Evolutionary conservation across 2,888 invertebrate genomes (phyloP), one percentile per base, ranked within the genome.

Genomic region (Microctonus aethiopoides): DNA sequence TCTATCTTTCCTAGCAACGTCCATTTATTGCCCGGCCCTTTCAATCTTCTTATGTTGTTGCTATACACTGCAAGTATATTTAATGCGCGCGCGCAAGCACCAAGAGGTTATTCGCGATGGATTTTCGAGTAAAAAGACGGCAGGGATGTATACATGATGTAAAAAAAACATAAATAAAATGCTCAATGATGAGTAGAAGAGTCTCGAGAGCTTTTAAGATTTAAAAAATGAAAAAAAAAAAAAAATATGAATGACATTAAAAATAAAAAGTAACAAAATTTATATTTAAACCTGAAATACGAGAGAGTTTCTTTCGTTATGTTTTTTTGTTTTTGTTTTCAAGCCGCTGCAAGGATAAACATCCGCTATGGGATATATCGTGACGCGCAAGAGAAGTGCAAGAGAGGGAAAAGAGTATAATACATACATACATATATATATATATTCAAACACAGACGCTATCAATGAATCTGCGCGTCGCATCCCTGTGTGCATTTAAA

Each of bases 21-120:
- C 62, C 68, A 63, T 63, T 62, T 68, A 68, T 63, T 68, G 62
- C 68, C 39, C 41, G 56, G 51, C 62, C 61, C 61, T 63, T 62
- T 68, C 52, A 68, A 36, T 54, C 51, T 63, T 63, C 32, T 52
- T 29, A 34, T 46, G 52, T 32, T 62, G 16, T 29, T 13, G 9
- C 22, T 36, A 34, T 54, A 36, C 26, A 54, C 39, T 34, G 34
- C 34, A 46, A 46, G 16, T 46, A 20, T 5, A 3, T 4, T n/a
- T n/a, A n/a, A 3, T 16, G 46, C 39, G 46, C 46, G 16, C 46
- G 46, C 46, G 16, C 29, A 16, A 59, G 59, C 46, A 46, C 6
- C 46, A 6, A 16, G 46, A 46, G 46, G 46, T 46, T 46, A 46
- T 46, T 46, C 16, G 20, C 59, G 51, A 57, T 57, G 57, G 57